phyloP scores from a whole-genome alignment of 1,140 invertebrate species.

The Drosophila sulfurigaster region DNA sequence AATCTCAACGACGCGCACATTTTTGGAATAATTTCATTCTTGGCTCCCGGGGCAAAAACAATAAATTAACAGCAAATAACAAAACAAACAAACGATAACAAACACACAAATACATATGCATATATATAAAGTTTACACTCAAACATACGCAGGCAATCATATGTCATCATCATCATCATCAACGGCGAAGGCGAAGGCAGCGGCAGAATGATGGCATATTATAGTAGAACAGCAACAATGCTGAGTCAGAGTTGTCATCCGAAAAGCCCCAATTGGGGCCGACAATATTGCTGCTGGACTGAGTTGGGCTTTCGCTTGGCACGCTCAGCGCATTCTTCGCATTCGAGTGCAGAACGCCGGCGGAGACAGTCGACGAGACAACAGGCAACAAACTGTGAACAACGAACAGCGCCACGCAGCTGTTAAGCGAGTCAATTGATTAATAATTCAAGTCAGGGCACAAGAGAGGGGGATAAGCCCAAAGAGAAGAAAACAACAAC shows the following conservation, averaged over 20 bases:
- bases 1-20: constrained; percentile 12
- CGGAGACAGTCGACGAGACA: constrained; percentile 40
- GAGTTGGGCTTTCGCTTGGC: constrained; percentile 60
- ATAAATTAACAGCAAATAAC: constrained; percentile 51
- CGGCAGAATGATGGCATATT: constrained; percentile 65
- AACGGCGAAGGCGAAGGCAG: not conserved
- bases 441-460: constrained; percentile 44
- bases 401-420: constrained; percentile 4
- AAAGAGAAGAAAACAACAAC: constrained; percentile 7
- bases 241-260: constrained; percentile 68
- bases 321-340: constrained; percentile 50
- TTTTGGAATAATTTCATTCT: constrained; percentile 39
- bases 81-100: constrained; percentile 63
- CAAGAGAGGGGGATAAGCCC: constrained; percentile 1
- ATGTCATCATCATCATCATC: constrained; percentile 66
- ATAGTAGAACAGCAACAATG: constrained; percentile 39
- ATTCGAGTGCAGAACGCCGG: constrained; percentile 77
- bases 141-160: constrained; percentile 30
- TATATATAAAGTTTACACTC: constrained; percentile 16
- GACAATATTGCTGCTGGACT: constrained; percentile 10
- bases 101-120: constrained; percentile 51
- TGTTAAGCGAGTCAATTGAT: constrained; percentile 42
- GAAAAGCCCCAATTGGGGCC: constrained; percentile 42
- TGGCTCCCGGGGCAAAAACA: constrained; percentile 32
- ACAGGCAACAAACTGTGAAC: not conserved